phyloP scores from a whole-genome alignment of 1,140 invertebrate genomes.

The Papilio aristodemus region DNA sequence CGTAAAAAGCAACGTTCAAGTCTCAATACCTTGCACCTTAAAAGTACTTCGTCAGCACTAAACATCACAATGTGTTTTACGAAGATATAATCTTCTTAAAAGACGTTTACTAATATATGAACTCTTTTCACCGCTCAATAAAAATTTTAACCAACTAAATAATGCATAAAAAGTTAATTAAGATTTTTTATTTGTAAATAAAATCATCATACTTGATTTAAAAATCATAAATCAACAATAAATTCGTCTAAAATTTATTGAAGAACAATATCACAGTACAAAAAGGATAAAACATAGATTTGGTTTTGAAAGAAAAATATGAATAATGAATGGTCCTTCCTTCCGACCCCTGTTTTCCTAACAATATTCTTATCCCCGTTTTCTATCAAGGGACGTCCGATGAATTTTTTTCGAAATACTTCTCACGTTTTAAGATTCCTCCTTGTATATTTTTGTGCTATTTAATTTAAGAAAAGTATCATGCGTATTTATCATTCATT shows the following conservation, averaged over 20 bases:
- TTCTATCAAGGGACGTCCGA: conserved; percentile 30
- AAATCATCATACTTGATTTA: neutral
- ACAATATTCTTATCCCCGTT: conserved; percentile 33
- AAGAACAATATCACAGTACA: conserved; percentile 16
- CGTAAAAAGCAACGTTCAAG: neutral
- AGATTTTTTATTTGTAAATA: neutral
- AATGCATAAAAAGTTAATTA: neutral
- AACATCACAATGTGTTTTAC: no score
- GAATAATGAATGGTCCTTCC: conserved; percentile 32
- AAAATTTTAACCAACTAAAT: neutral
- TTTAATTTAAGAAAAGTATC: conserved; percentile 3
- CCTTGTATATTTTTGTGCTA: no score
- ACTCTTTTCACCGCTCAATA: neutral
- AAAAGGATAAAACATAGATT: conserved; percentile 31
- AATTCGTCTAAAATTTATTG: conserved; percentile 2
- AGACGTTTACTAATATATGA: neutral
- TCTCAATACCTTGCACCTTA: no score
- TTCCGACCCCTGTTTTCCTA: conserved; percentile 32
- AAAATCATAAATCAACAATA: neutral
- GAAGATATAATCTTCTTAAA: neutral
- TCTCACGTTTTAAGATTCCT: neutral
- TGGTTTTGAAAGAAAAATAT: conserved; percentile 30
- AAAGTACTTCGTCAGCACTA: no score
- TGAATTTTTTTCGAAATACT: conserved; percentile 26
- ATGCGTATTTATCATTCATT: no score